Conservation (phyloP, 2,113 vertebrate genomes). For the Sprattus sprattus region DNA sequence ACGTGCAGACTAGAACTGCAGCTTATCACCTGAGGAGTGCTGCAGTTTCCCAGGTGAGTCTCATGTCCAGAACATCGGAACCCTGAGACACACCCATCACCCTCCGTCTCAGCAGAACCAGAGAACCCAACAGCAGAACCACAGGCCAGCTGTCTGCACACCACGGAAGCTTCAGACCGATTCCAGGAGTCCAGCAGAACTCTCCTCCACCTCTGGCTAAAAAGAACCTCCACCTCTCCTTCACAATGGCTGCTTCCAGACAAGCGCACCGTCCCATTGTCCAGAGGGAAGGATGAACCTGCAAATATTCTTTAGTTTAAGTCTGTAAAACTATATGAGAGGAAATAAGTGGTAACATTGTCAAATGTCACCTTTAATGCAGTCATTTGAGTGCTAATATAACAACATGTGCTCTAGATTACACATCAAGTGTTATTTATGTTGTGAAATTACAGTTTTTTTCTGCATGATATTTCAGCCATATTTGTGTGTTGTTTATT, state of each 20-base stretch:
- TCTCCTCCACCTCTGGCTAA: conserved; percentile 25
- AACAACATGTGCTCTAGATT: too few relatives aligned
- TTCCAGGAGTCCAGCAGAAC: conserved; percentile 21
- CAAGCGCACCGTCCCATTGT: conserved; percentile 20
- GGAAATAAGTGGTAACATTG: too few relatives aligned
- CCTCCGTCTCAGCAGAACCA: neutral
- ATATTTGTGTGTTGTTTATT: too few relatives aligned
- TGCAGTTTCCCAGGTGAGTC: conserved; percentile 10
- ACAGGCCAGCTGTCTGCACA: conserved; percentile 9
- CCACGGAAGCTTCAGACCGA: conserved; percentile 16
- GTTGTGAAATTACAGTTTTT: too few relatives aligned
- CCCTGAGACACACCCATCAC: conserved; percentile 27
- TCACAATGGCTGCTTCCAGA: neutral
- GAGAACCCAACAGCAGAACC: conserved; percentile 1
- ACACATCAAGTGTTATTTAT: too few relatives aligned
- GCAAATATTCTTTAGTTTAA: neutral
- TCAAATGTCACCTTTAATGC: too few relatives aligned
- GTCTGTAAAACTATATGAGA: too few relatives aligned
- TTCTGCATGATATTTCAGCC: too few relatives aligned
- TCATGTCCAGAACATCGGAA: conserved; percentile 15
- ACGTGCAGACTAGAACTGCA: neutral
- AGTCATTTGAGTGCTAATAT: too few relatives aligned
- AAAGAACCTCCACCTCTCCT: conserved; percentile 21
- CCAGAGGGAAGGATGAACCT: neutral
- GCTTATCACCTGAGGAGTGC: neutral